phyloP scores from a whole-genome alignment of 2,888 invertebrate species.

The Nomada fucata region DNA sequence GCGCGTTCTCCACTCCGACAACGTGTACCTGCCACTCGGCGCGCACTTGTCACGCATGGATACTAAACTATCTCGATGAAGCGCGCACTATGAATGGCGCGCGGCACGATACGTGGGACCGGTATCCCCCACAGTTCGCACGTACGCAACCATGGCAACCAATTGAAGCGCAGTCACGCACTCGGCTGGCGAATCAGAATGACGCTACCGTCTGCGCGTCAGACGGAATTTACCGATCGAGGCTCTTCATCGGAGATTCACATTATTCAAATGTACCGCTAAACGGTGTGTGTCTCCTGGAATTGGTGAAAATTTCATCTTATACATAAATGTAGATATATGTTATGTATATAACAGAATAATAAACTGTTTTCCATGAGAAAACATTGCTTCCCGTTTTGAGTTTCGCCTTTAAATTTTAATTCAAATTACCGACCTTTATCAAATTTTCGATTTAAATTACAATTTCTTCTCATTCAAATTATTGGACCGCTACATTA shows the following conservation, averaged over 20 bases:
- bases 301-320: too few relatives aligned
- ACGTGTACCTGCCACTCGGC: conserved; percentile 31
- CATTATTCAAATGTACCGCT: not conserved
- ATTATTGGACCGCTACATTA: not conserved
- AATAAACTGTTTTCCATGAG: not conserved
- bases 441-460: not conserved
- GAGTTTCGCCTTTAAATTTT: too few relatives aligned
- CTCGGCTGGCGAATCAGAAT: conserved; percentile 31
- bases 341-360: too few relatives aligned
- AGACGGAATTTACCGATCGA: conserved; percentile 19
- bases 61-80: conserved; percentile 44
- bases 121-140: conserved; percentile 33
- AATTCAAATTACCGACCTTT: not conserved
- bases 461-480: not conserved
- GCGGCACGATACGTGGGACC: conserved; percentile 27
- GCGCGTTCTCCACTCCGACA: conserved; percentile 12
- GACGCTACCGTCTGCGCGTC: not conserved
- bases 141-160: conserved; percentile 44
- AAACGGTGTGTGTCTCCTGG: not conserved
- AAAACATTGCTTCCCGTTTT: too few relatives aligned
- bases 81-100: conserved; percentile 63
- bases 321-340: too few relatives aligned
- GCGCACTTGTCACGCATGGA: conserved; percentile 35
- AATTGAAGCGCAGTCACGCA: conserved; percentile 18
- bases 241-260: not conserved